Evolutionary conservation across 2,888 invertebrate genomes (phyloP).

Genomic region (Hypomecis punctinalis): DNA sequence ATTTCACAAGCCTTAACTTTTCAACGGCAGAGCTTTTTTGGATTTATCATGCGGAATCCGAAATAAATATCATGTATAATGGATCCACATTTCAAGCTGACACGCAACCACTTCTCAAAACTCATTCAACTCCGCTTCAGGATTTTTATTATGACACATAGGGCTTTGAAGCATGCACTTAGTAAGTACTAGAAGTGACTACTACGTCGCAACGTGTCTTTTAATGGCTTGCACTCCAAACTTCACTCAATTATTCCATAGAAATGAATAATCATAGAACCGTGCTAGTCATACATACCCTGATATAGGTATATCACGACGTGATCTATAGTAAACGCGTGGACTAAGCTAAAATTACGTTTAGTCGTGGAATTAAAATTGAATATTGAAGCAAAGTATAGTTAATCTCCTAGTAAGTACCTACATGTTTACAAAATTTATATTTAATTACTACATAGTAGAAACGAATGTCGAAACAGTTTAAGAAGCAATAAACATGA

Average conservation of each 20-base stretch:
- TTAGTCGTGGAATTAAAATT: too few species aligned
- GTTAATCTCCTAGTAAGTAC: too few species aligned
- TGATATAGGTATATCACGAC: too few species aligned
- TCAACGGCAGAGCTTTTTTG: slow-evolving; percentile 53
- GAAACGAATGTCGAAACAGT: not conserved
- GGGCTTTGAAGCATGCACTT: not conserved
- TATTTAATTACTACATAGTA: not conserved
- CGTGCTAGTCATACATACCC: too few species aligned
- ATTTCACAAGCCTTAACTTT: slow-evolving; percentile 54
- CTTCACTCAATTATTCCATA: too few species aligned
- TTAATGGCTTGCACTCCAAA: too few species aligned
- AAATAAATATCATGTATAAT: slow-evolving; percentile 42
- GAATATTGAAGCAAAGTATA: too few species aligned
- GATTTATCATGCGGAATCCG: slow-evolving; percentile 48
- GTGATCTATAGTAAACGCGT: too few species aligned
- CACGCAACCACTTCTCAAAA: slow-evolving; percentile 16
- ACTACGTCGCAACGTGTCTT: too few species aligned
- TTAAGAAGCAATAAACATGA: not conserved
- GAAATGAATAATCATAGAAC: too few species aligned
- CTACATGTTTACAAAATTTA: not conserved
- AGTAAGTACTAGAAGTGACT: too few species aligned
- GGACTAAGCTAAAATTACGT: too few species aligned
- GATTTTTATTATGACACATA: slow-evolving; percentile 18
- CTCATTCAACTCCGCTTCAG: slow-evolving; percentile 11
- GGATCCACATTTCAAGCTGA: slow-evolving; percentile 19